Evolutionary conservation across 2,888 invertebrate species (phyloP), one percentile per base, ranked within the genome.

Genomic region (Synanthedon tipuliformis): DNA sequence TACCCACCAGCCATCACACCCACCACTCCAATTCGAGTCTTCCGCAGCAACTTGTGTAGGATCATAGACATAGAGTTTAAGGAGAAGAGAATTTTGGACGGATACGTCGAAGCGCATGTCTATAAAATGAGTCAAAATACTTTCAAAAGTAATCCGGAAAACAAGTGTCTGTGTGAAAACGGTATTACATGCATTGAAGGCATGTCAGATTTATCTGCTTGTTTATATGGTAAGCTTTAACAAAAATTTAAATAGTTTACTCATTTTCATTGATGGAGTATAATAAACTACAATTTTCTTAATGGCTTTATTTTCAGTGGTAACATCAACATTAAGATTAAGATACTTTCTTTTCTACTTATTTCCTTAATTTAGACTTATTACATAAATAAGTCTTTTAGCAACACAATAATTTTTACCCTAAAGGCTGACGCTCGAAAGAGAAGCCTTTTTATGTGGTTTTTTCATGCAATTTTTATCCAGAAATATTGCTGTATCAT

Each of bases 1-100:
- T 94, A 93, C 62, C 93, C 94, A 0, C 76, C 89, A 1, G 79
- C 89, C 50, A 64, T 95, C 52, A 73, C 76, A 4, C 75, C 82
- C 23, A 85, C 82, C 0, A 83, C 81, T 0, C 70, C 76, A 0
- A 84, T 95, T 57, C 78, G 88, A 13, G 70, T 95, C 7, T 96
- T 91, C 74, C 88, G 94, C 23, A 91, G 92, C 61, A 90, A 94
- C 0, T 92, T 96, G 65, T 96, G 96, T 72, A 88, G 95, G 50
- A 88, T 92, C 0, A 64, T 95, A 45, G 90, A 81, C 59, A 57
- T 82, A 40, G 71, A 76, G 18, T 81, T 71, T 55, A 55, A 65
- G 0, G 71, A 65, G 1, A 64, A 53, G 2, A 59, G 54, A 52
- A 57, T 56, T 12, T 64, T 65, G 55, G 65, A 73, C 8, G 71